A percentile compares a stretch with the other conserved stretches of the same genome.
These are phyloP conservation scores for Porphyrio hochstetteri DNA, from an alignment of 2,113 vertebrate species.

Conservation along the genomic window DNA sequence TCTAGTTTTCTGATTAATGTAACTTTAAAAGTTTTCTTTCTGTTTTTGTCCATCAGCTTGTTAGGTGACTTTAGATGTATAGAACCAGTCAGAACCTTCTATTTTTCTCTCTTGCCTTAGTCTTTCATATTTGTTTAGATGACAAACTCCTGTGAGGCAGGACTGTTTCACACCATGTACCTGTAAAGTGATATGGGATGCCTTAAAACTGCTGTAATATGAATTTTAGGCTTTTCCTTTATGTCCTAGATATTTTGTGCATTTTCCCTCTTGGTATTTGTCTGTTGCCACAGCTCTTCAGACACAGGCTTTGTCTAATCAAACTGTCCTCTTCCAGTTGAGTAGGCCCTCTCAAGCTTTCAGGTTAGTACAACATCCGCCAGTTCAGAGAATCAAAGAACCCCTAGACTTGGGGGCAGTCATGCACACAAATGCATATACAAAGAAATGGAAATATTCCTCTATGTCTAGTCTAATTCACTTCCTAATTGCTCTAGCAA, in stretches of 20 bases:
- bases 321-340: conserved; percentile 35
- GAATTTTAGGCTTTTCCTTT: not conserved
- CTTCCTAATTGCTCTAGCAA: conserved; percentile 50
- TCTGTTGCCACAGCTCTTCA: not conserved
- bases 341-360: not conserved
- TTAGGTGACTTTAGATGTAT: too few species aligned
- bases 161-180: not conserved
- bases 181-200: not conserved
- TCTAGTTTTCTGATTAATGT: not conserved
- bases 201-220: not conserved
- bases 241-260: not conserved
- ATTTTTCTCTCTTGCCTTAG: not conserved
- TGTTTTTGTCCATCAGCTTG: not conserved
- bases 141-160: not conserved
- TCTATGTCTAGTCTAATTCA: conserved; percentile 13
- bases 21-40: not conserved
- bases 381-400: conserved; percentile 42
- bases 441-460: conserved; percentile 50
- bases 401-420: not conserved
- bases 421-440: conserved; percentile 45
- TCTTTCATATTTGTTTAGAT: not conserved
- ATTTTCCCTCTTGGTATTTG: not conserved
- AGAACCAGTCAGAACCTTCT: too few species aligned
- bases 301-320: not conserved
- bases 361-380: conserved; percentile 11